Conservation (phyloP, 1,140 invertebrate species). For the Cotesia vestalis region DNA sequence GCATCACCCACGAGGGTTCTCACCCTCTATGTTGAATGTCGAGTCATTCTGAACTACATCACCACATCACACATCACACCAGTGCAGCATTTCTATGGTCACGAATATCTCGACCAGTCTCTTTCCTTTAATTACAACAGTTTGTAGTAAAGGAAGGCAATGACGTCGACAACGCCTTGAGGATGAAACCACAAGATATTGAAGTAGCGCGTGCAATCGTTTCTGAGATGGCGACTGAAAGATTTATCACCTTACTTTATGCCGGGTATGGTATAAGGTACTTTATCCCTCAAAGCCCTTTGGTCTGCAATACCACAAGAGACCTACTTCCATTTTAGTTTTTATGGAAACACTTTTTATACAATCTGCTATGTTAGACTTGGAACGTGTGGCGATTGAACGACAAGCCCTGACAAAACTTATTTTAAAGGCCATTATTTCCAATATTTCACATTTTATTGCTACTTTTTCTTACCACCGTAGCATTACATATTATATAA, state of each 20-base stretch:
- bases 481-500: background rate
- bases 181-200: slow-evolving; percentile 42
- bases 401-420: background rate
- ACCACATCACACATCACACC: slow-evolving; percentile 27
- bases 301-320: background rate
- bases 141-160: background rate
- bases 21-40: slow-evolving; percentile 28
- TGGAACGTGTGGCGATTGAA: slow-evolving; percentile 3
- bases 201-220: slow-evolving; percentile 26
- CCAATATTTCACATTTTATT: slow-evolving; percentile 17
- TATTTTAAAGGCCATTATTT: slow-evolving; percentile 25
- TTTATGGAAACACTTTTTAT: slow-evolving; percentile 35
- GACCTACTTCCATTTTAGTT: slow-evolving; percentile 25
- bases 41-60: slow-evolving; percentile 23
- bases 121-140: slow-evolving; percentile 41
- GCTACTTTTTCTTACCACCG: background rate
- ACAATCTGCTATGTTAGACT: slow-evolving; percentile 4
- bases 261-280: background rate
- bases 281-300: background rate
- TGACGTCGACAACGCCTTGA: slow-evolving; percentile 27
- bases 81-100: slow-evolving; percentile 19
- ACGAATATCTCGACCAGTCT: slow-evolving; percentile 31
- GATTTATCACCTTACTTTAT: slow-evolving; percentile 37
- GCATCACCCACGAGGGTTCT: slow-evolving; percentile 44
- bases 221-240: slow-evolving; percentile 32